Evolutionary conservation across 2,113 vertebrate genomes (phyloP).

Genomic region (Sinocyclocheilus rhinocerous): DNA sequence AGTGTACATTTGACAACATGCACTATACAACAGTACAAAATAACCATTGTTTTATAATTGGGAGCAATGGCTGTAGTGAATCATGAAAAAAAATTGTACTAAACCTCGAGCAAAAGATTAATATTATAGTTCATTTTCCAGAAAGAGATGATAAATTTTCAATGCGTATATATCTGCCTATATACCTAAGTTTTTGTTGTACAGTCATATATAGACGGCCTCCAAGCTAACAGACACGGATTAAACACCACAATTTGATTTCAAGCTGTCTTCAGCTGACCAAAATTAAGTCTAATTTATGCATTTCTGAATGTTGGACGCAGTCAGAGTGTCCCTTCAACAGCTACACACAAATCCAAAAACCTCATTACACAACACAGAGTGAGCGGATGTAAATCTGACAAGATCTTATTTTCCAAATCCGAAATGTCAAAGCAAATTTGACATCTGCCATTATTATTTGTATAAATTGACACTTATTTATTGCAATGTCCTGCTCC

Average conservation of each 20-base stretch:
- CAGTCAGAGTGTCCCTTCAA: background rate
- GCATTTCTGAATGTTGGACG: conserved; percentile 1
- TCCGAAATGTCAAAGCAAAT: conserved; percentile 47
- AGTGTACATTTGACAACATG: background rate
- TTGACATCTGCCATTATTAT: conserved; percentile 51
- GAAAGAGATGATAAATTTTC: background rate
- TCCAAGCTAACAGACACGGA: background rate
- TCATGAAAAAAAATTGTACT: background rate
- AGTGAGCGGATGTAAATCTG: conserved; percentile 33
- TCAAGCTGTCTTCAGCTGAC: background rate
- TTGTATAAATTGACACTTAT: conserved; percentile 48
- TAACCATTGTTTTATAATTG: background rate
- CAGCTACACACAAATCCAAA: conserved; percentile 4
- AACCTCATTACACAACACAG: conserved; percentile 31
- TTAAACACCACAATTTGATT: background rate
- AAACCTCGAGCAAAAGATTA: no score
- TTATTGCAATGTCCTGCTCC: conserved; percentile 33
- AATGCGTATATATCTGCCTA: no score
- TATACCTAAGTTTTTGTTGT: no score
- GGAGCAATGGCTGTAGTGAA: background rate
- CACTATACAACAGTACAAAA: background rate
- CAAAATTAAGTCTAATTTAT: background rate
- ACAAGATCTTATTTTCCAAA: conserved; percentile 45
- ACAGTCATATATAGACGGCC: background rate
- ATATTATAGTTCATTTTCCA: no score